phyloP scores from a whole-genome alignment of 2,797 vertebrate species.

The Otus scops region DNA sequence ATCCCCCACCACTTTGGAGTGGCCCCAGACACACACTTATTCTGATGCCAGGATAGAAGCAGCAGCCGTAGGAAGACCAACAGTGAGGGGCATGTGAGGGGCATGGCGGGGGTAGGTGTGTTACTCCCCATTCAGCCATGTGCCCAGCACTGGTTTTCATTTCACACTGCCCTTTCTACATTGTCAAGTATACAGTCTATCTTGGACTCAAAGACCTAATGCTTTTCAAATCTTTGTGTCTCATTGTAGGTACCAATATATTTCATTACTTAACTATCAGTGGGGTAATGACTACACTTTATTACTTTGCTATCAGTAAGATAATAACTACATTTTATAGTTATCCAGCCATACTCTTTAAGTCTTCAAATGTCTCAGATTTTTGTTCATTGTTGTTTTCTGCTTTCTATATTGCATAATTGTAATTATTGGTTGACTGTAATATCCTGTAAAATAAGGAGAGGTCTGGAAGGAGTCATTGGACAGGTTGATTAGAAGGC shows the following conservation, averaged over 20 bases:
- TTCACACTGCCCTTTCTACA: background rate
- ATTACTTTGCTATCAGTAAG: background rate
- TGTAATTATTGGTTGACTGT: background rate
- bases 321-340: background rate
- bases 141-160: background rate
- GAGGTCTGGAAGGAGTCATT: constrained; percentile 8
- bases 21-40: background rate
- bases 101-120: fast-evolving
- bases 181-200: background rate
- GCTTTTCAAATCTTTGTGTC: background rate
- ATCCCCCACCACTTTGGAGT: background rate
- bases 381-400: background rate
- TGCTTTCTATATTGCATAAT: background rate
- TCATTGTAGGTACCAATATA: background rate
- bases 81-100: background rate
- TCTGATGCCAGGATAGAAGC: background rate
- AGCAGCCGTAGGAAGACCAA: background rate
- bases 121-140: background rate
- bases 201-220: background rate
- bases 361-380: background rate
- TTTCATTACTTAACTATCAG: background rate
- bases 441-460: background rate
- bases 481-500: constrained; percentile 23
- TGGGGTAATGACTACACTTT: background rate
- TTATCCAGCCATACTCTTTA: background rate